Base-by-base conservation (phyloP, 2,888 invertebrate genomes). In the Drosophila borborema region DNA sequence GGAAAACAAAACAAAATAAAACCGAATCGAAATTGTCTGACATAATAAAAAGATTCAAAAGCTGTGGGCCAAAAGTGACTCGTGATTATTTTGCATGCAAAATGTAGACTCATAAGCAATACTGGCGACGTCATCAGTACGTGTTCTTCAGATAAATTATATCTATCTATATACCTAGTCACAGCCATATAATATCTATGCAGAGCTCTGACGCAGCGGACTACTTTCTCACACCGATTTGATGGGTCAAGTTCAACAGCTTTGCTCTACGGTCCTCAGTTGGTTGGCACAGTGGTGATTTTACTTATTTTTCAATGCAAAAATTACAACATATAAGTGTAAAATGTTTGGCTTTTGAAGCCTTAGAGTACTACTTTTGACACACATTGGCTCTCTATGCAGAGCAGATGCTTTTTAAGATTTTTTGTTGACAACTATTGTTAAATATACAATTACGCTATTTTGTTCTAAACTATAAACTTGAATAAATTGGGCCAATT, bases 51-150 rank as follows among this genome's bases (percentile, higher is more conserved):
- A 71, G 20, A 61, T 56, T 58, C 10, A 64, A 54, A 72, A 60
- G 63, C 51, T 56, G 64, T 74, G 74, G 64, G 54, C 65, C 64
- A 72, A 77, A 78, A 80, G 80, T 82, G 85, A 84, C 85, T 85
- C 68, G 87, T 81, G 87, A 84, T 84, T 84, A 79, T 79, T 78
- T 74, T 59, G 45, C 54, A 68, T 36, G 58, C 34, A 54, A 70
- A 59, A 45, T 69, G 70, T 70, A 55, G 41, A 20, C 60, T 77
- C 71, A 70, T 66, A 41, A 43, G 18, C 62, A 53, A 48, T 43
- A 58, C 34, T 31, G 53, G 65, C 70, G 64, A 74, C 85, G 85
- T 89, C 88, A 87, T 75, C 55, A 75, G 87, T 87, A 85, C 87
- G 89, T 84, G 89, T 82, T 64, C 8, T 40, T n/a, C 34, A 23